Evolutionary conservation across 2,888 invertebrate genomes (phyloP), one percentile per base, ranked within the genome.

Genomic region (Mimachlamys varia): DNA sequence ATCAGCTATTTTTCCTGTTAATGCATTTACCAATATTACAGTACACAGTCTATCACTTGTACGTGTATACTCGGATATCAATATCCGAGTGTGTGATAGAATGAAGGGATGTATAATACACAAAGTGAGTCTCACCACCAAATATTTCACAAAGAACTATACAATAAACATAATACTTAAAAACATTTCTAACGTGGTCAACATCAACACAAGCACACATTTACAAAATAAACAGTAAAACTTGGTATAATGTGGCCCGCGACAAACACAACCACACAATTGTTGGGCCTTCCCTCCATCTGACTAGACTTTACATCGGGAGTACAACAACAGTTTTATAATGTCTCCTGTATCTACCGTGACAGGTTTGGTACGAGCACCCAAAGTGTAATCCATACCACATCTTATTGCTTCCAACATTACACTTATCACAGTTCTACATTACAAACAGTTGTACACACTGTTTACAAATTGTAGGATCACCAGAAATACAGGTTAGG

Each of bases 121-220:
- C 76, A 76, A 76, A 76, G 76, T 76, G 33, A 76, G 62, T 62
- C 22, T 22, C 17, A 62, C 62, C 76, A 76, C 76, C 76, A 76
- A 76, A 76, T 58, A 44, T 58, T 27, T 76, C 27, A 76, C 76
- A 33, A 12, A 17, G 53, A 17, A 53, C 27, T 27, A 76, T 10
- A 76, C 5, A 0, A 27, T 76, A 76, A 76, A 76, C 27, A 44
- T 44, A 5, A 44, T 44, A 44, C 3, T 44, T 44, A 44, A 76
- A 76, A 27, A 15, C 76, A 33, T 76, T 5, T 76, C 15, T 33
- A 76, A 33, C 12, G 22, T 1, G 76, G 33, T 15, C 53, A 10
- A 53, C 53, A 76, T 22, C 76, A 76, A 76, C 27, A 76, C 76
- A 76, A 76, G 76, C 27, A 76, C 33, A 27, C 10, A 62, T 62